Base-by-base conservation (phyloP, 30 jellyfish, hydroid and myxozoan species). In the Sanderia malayensis region DNA sequence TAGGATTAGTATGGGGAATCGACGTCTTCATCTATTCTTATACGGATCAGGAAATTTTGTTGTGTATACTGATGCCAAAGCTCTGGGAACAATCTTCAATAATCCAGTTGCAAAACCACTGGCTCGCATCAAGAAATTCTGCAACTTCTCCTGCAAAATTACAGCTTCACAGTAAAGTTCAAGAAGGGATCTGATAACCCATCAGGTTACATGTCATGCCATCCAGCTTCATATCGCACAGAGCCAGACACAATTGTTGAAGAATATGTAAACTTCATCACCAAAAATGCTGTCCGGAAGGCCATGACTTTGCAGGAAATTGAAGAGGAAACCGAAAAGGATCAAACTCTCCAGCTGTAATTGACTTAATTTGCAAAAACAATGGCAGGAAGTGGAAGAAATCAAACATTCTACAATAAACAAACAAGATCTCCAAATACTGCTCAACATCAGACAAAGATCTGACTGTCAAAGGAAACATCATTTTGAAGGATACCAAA, bases 141-240 rank as follows among this genome's bases (percentile, higher is more conserved):
- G 79, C 69, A 32, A 66, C 17, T 66, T 27, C 32, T 4, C 17
- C 32, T 29, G 18, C 79, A 27, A 27, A 29, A 66, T 66, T 32
- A 27, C 68, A 27, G 79, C 68, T 66, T 66, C 25, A 66, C 68
- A 7, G 69, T 57, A 21, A 57, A 57, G 31, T 57, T 4, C 68
- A 57, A 57, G 11, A 57, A 57, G n/a, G 68, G 68, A 20, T 29
- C 32, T 2, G 69, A 27, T 13, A 32, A 66, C n/a, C 68, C 79
- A 8, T 66, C 68, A 11, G 68, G 8, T 19, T 66, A 32, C 68
- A 27, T 25, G 79, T 66, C 79, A 32, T 26, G 79, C 25, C 79
- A 66, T 26, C 79, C 79, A 31, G 79, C 79, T 66, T 66, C 79
- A 66, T 28, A 33, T 44, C 61, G 64, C 61, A 70, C 79, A 31